These are phyloP conservation scores for Xylocampa areola DNA, from an alignment of 2,888 invertebrate species.

Conservation along the genomic window DNA sequence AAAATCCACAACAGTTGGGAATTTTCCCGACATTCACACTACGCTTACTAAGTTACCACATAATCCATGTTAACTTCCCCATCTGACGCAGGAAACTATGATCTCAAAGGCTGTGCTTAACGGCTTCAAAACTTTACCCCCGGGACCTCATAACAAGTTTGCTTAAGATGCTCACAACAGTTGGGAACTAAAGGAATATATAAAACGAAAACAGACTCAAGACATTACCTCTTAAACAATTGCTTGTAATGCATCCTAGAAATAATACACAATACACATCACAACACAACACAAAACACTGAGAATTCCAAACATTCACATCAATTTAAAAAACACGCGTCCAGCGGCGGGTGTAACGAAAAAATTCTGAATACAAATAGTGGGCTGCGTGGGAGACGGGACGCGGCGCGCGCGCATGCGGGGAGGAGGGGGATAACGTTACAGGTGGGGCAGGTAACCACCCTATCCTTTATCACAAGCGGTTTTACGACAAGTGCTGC, in stretches of 20 bases:
- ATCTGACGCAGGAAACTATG: slow-evolving; percentile 30
- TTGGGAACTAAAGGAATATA: slow-evolving; percentile 12
- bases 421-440: slow-evolving; percentile 49
- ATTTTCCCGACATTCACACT: slow-evolving; percentile 18
- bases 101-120: slow-evolving; percentile 43
- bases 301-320: slow-evolving; percentile 58
- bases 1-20: slow-evolving; percentile 6
- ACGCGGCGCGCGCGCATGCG: slow-evolving; percentile 68
- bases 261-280: slow-evolving; percentile 63
- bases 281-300: slow-evolving; percentile 69
- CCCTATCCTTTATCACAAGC: slow-evolving; percentile 55
- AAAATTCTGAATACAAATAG: slow-evolving; percentile 77
- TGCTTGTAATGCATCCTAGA: slow-evolving; percentile 86
- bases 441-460: slow-evolving; percentile 58
- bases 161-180: slow-evolving; percentile 1
- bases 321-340: slow-evolving; percentile 61
- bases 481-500: slow-evolving; percentile 64
- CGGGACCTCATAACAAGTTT: slow-evolving; percentile 29
- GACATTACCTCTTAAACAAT: slow-evolving; percentile 82
- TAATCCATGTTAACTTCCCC: slow-evolving; percentile 24
- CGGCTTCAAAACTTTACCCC: slow-evolving; percentile 36
- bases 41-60: slow-evolving; percentile 25
- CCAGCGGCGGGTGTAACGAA: slow-evolving; percentile 72
- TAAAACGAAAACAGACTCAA: slow-evolving; percentile 13
- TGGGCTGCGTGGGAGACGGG: slow-evolving; percentile 69